These are phyloP conservation scores for Rhorus exstirpatorius DNA, from an alignment of 2,888 invertebrate genomes.

Conservation along the genomic window DNA sequence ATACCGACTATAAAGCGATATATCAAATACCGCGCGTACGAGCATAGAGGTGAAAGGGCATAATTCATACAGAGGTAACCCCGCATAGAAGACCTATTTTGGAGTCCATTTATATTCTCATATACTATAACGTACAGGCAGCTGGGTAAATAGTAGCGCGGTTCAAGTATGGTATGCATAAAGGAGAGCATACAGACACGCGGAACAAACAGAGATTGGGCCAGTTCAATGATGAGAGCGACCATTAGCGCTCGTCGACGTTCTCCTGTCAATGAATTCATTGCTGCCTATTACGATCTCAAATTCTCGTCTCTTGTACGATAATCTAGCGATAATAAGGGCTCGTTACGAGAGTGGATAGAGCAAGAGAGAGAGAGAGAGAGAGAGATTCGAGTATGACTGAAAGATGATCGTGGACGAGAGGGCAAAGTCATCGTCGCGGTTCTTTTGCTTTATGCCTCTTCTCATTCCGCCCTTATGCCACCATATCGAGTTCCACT, in stretches of 20 bases:
- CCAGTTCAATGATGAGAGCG: slow-evolving; percentile 79
- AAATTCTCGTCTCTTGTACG: slow-evolving; percentile 81
- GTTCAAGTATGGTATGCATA: slow-evolving; percentile 20
- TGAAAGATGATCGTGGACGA: slow-evolving; percentile 45
- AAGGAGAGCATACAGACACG: not conserved
- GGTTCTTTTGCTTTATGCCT: slow-evolving; percentile 10
- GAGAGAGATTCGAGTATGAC: slow-evolving; percentile 68
- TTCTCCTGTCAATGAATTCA: slow-evolving; percentile 81
- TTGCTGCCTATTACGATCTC: slow-evolving; percentile 80
- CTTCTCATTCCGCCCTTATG: slow-evolving; percentile 1
- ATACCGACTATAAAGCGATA: not conserved
- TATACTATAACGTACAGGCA: slow-evolving; percentile 1
- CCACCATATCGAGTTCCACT: not conserved
- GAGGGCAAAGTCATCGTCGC: slow-evolving; percentile 12
- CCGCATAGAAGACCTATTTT: too few relatives aligned
- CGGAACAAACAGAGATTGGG: slow-evolving; percentile 62
- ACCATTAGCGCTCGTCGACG: slow-evolving; percentile 79
- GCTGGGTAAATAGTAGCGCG: slow-evolving; percentile 13
- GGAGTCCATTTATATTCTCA: too few relatives aligned
- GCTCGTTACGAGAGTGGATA: slow-evolving; percentile 78
- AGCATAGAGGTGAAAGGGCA: not conserved
- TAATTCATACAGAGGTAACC: too few relatives aligned
- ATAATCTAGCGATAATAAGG: slow-evolving; percentile 84
- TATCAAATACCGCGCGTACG: not conserved
- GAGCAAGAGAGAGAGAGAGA: slow-evolving; percentile 28